phyloP scores from a whole-genome alignment of 2,888 invertebrate species.

The Parnassius smintheus region DNA sequence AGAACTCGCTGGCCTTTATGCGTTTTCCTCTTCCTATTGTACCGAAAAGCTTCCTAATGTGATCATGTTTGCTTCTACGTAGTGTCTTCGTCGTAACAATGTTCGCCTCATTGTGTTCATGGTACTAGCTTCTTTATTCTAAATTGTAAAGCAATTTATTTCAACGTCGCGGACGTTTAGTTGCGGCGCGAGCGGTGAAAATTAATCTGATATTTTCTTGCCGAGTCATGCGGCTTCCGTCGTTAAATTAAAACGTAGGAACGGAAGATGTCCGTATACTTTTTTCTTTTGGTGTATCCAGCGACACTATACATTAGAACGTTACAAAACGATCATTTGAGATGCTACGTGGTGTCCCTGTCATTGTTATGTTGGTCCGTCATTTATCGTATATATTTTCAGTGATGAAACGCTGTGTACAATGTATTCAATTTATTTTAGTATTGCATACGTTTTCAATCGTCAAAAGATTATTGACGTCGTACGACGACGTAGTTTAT shows the following conservation, averaged over 20 bases:
- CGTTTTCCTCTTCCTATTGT: constrained; percentile 56
- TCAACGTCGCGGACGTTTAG: constrained; percentile 48
- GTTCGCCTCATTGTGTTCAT: constrained; percentile 51
- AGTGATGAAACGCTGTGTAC: constrained; percentile 27
- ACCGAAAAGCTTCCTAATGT: constrained; percentile 58
- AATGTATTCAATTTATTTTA: constrained; percentile 26
- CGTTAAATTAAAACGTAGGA: constrained; percentile 67
- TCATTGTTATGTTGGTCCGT: constrained; percentile 19
- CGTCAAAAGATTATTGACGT: constrained; percentile 23
- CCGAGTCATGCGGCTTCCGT: constrained; percentile 75
- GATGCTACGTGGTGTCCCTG: constrained; percentile 21
- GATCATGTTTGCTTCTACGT: constrained; percentile 65
- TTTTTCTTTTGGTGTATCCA: constrained; percentile 45
- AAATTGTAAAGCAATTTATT: constrained; percentile 61
- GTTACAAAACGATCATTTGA: constrained; percentile 24
- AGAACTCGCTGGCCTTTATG: constrained; percentile 57
- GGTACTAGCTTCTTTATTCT: constrained; percentile 48
- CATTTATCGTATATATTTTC: constrained; percentile 23
- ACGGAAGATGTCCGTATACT: constrained; percentile 62
- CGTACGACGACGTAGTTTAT: constrained; percentile 8
- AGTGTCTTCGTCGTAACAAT: constrained; percentile 40
- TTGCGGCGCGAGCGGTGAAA: constrained; percentile 50
- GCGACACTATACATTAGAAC: constrained; percentile 34
- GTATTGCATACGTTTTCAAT: constrained; percentile 16
- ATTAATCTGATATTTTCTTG: constrained; percentile 73